phyloP scores from a whole-genome alignment of 2,797 vertebrate genomes.

The Fratercula arctica region DNA sequence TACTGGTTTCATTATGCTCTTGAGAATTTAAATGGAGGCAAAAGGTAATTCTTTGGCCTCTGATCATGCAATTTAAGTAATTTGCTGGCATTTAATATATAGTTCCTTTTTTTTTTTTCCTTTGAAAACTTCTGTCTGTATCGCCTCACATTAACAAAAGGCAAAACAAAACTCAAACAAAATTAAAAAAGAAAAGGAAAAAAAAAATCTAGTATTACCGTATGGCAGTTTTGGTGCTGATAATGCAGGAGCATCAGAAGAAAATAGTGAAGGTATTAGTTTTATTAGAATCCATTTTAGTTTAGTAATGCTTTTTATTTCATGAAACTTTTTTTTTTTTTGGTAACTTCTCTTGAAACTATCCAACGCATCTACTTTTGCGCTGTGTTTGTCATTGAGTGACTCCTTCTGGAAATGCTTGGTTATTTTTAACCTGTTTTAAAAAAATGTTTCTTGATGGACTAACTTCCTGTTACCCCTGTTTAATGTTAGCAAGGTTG shows the following conservation, averaged over 20 bases:
- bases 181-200: neutral
- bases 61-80: neutral
- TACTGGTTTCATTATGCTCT: neutral
- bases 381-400: neutral
- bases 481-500: neutral
- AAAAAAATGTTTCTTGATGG: neutral
- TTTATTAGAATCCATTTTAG: neutral
- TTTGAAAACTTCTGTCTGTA: neutral
- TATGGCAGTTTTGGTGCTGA: neutral
- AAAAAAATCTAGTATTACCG: neutral
- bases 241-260: neutral
- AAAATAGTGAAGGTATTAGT: neutral
- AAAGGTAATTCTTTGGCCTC: neutral
- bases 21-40: neutral
- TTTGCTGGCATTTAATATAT: neutral
- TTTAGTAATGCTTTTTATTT: neutral
- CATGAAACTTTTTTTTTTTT: neutral
- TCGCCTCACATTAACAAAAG: neutral
- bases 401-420: neutral
- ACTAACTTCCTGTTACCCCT: neutral
- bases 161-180: neutral
- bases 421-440: neutral
- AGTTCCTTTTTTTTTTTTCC: neutral
- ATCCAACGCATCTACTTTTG: neutral
- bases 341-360: neutral